Evolutionary conservation across 2,888 invertebrate genomes (phyloP).

Genomic region (Perithous albicinctus): DNA sequence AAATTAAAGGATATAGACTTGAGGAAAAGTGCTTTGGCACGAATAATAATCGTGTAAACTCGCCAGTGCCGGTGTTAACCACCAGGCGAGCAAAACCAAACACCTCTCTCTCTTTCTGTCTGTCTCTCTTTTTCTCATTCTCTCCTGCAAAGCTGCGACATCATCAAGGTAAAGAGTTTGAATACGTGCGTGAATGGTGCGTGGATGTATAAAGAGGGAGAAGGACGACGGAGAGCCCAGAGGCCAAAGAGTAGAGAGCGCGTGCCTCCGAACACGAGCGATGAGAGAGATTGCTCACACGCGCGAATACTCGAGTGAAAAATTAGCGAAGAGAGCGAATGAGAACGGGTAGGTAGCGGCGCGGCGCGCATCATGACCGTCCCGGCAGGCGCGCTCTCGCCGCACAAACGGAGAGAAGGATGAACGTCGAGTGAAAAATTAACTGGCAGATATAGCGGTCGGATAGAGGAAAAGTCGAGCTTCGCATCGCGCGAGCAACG

Average conservation of each 20-base stretch:
- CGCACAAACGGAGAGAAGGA: slow-evolving; percentile 36
- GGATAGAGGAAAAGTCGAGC: slow-evolving; percentile 36
- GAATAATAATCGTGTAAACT: slow-evolving; percentile 28
- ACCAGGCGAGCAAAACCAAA: slow-evolving; percentile 29
- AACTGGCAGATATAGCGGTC: slow-evolving; percentile 47
- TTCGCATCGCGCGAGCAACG: neutral
- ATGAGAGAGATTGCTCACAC: slow-evolving; percentile 69
- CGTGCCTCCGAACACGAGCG: slow-evolving; percentile 61
- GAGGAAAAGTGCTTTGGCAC: slow-evolving; percentile 7
- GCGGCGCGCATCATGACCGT: slow-evolving; percentile 19
- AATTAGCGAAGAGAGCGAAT: slow-evolving; percentile 58
- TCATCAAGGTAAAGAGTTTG: slow-evolving; percentile 47
- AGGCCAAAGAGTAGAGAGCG: slow-evolving; percentile 40
- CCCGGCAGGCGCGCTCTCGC: slow-evolving; percentile 11
- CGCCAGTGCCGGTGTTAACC: slow-evolving; percentile 41
- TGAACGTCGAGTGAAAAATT: slow-evolving; percentile 63
- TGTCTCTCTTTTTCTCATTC: too few species aligned
- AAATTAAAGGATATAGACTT: slow-evolving; percentile 2
- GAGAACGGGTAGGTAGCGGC: slow-evolving; percentile 32
- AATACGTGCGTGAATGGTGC: slow-evolving; percentile 65
- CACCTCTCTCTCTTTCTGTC: too few species aligned
- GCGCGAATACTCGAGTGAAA: slow-evolving; percentile 65
- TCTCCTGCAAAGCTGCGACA: slow-evolving; percentile 48
- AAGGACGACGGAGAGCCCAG: slow-evolving; percentile 7
- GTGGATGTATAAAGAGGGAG: slow-evolving; percentile 28